These are phyloP conservation scores for Mustela lutreola DNA, from an alignment of 2,113 vertebrate genomes.

Conservation along the genomic window DNA sequence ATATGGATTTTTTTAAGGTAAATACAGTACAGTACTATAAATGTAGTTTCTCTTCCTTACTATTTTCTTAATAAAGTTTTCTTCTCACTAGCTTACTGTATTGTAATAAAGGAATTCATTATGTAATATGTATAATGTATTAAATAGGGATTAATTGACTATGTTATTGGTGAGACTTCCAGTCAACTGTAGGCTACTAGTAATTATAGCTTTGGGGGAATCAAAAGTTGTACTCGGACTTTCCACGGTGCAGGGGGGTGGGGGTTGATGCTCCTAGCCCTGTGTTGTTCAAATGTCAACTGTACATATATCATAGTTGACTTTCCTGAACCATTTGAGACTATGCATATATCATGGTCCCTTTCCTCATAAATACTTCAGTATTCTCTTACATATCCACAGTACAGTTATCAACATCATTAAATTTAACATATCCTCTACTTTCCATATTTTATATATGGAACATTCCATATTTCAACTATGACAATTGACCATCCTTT, in stretches of 20 bases:
- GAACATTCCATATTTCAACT: neutral
- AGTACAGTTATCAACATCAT: neutral
- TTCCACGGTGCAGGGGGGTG: neutral
- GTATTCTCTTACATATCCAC: neutral
- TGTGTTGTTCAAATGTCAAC: neutral
- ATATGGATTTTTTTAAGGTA: neutral
- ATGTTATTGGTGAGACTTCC: neutral
- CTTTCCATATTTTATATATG: neutral
- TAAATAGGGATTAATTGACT: neutral
- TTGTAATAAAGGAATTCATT: neutral
- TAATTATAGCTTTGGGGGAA: neutral
- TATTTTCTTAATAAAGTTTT: neutral
- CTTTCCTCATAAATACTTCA: conserved; percentile 43
- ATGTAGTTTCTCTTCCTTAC: neutral
- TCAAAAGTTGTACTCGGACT: neutral
- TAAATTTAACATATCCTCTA: conserved; percentile 22
- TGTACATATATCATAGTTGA: neutral
- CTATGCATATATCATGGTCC: neutral
- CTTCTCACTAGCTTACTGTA: neutral
- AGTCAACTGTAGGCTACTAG: neutral
- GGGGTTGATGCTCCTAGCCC: neutral
- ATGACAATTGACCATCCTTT: neutral
- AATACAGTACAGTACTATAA: neutral
- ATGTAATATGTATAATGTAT: neutral
- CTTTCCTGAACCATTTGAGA: conserved; percentile 19